These are phyloP conservation scores for Papilio helenus DNA, from an alignment of 1,140 invertebrate genomes.

Conservation along the genomic window DNA sequence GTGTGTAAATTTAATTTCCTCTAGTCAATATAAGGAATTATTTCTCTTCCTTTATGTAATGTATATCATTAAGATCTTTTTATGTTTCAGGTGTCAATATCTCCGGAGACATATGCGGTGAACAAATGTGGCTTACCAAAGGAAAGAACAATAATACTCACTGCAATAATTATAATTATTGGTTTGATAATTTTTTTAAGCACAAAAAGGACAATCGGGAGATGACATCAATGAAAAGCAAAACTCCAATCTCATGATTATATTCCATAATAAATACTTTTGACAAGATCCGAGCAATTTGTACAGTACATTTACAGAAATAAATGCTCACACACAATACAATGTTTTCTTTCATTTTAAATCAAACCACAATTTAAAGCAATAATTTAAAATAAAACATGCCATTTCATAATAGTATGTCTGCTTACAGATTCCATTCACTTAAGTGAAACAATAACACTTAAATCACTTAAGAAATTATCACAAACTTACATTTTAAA, in stretches of 20 bases:
- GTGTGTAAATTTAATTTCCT: no score
- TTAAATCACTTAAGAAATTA: conserved; percentile 55
- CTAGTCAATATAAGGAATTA: no score
- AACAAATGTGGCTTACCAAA: conserved; percentile 66
- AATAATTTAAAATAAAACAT: conserved; percentile 1
- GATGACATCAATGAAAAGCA: conserved; percentile 48
- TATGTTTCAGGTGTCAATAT: conserved; percentile 64
- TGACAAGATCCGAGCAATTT: conserved; percentile 79
- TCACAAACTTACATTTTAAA: conserved; percentile 59
- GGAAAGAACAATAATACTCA: conserved; percentile 60
- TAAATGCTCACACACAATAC: neutral
- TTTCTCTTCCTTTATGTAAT: no score
- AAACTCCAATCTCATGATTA: conserved; percentile 61
- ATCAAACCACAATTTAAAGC: conserved; percentile 10
- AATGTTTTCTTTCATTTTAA: conserved; percentile 10
- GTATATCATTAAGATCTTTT: neutral
- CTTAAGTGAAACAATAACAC: conserved; percentile 35
- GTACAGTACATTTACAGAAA: conserved; percentile 64
- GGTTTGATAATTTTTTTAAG: conserved; percentile 50
- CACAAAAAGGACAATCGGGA: conserved; percentile 52
- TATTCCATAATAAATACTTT: conserved; percentile 80
- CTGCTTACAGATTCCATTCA: conserved; percentile 21
- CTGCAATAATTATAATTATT: conserved; percentile 56
- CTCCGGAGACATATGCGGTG: conserved; percentile 57
- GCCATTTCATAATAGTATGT: neutral